Percentiles rank a stretch among this genome's conserved stretches.
These are phyloP conservation scores for Drosophila elegans DNA, from an alignment of 1,140 invertebrate genomes.

Conservation along the genomic window DNA sequence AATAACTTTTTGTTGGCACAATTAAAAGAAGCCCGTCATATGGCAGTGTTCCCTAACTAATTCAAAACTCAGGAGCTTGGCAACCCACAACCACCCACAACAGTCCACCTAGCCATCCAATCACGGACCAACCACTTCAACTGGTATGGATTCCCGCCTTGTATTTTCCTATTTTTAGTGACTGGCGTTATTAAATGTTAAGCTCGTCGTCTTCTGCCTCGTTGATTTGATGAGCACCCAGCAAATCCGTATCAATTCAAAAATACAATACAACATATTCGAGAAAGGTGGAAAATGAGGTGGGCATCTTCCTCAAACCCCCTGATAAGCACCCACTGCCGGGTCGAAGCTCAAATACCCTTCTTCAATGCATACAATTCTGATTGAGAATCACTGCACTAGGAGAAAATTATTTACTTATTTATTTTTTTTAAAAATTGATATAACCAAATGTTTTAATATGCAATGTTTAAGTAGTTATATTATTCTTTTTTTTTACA, in stretches of 20 bases:
- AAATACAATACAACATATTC: constrained; percentile 44
- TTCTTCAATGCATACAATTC: constrained; percentile 14
- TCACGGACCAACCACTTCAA: constrained; percentile 22
- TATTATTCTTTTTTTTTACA: no score
- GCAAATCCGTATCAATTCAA: constrained; percentile 73
- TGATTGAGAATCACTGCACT: constrained; percentile 12
- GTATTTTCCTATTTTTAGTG: constrained; percentile 55
- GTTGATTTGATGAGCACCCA: constrained; percentile 62
- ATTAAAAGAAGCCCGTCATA: constrained; percentile 74
- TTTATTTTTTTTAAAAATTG: not conserved
- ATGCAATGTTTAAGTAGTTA: no score
- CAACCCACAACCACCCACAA: constrained; percentile 12
- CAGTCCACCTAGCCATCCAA: constrained; percentile 6
- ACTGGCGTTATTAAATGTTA: constrained; percentile 78
- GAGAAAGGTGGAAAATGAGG: constrained; percentile 15
- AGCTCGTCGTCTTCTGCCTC: constrained; percentile 73
- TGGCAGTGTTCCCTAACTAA: constrained; percentile 57
- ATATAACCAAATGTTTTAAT: no score
- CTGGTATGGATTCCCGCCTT: constrained; percentile 54
- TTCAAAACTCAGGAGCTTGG: not conserved
- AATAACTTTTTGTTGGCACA: constrained; percentile 41
- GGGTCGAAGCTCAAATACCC: constrained; percentile 11
- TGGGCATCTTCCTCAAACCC: not conserved
- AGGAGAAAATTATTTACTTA: not conserved
- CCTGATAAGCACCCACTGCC: constrained; percentile 21